Conservation (phyloP, 1,140 invertebrate genomes). For the Chlorops oryzae region DNA sequence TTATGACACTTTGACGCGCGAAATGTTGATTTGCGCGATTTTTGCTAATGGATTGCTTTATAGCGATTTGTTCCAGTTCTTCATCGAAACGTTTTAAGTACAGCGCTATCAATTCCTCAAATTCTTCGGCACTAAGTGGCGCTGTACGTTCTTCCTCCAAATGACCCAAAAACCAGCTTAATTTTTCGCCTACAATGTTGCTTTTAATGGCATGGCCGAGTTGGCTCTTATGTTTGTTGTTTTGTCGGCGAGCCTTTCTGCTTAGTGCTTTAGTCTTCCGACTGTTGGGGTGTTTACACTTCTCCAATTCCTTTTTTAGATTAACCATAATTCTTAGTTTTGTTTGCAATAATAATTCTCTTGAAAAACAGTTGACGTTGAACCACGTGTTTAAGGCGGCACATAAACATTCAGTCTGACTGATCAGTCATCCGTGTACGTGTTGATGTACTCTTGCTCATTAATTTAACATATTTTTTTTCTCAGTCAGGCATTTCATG, state of each 20-base stretch:
- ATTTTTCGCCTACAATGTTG: constrained; percentile 64
- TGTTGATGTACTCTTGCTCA: too few relatives aligned
- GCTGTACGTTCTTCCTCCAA: constrained; percentile 52
- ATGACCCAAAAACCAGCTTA: constrained; percentile 62
- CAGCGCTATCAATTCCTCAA: constrained; percentile 54
- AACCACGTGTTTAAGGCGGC: too few relatives aligned
- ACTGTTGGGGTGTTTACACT: constrained; percentile 71
- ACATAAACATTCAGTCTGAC: too few relatives aligned
- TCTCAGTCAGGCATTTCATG: too few relatives aligned
- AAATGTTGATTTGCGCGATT: constrained; percentile 62
- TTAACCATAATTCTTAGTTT: too few relatives aligned
- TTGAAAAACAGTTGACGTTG: too few relatives aligned
- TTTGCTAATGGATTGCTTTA: constrained; percentile 70
- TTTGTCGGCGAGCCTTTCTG: constrained; percentile 59
- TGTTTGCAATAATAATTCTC: too few relatives aligned
- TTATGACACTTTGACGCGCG: constrained; percentile 66
- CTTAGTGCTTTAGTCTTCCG: constrained; percentile 64
- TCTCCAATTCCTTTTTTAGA: constrained; percentile 51
- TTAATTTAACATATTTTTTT: too few relatives aligned
- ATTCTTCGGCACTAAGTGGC: constrained; percentile 54
- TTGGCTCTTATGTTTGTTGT: constrained; percentile 60
- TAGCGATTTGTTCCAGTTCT: constrained; percentile 66
- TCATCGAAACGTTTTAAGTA: constrained; percentile 61
- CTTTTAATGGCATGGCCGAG: constrained; percentile 60
- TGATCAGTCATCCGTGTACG: too few relatives aligned